These are phyloP conservation scores for Cyanistes caeruleus DNA, from an alignment of 2,113 vertebrate species.

Conservation along the genomic window DNA sequence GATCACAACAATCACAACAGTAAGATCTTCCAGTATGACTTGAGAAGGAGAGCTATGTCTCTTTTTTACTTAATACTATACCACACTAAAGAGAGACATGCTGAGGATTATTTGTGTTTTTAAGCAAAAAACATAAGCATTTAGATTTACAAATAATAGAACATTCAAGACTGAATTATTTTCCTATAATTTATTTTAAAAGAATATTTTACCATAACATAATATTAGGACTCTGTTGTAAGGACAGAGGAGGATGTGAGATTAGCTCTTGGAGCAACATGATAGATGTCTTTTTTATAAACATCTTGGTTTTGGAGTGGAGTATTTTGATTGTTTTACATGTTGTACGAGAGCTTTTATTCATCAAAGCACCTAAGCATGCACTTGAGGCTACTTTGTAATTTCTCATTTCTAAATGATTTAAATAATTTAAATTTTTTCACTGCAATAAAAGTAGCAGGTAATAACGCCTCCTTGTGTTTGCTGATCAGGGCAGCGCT, in stretches of 20 bases:
- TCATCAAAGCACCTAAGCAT: not conserved
- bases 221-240: not conserved
- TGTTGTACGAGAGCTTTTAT: not conserved
- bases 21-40: not conserved
- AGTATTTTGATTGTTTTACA: not conserved
- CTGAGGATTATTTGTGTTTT: not conserved
- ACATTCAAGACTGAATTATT: not conserved
- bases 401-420: not conserved
- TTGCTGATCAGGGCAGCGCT: not conserved
- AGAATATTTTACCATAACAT: not conserved
- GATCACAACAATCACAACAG: not conserved
- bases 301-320: not conserved
- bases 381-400: not conserved
- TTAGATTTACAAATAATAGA: not conserved
- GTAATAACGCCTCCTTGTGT: not conserved
- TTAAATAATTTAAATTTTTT: not conserved
- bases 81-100: not conserved
- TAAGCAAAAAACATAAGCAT: not conserved
- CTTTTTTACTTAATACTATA: not conserved
- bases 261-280: not conserved
- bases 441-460: not conserved
- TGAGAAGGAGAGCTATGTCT: not conserved
- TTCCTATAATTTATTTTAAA: not conserved
- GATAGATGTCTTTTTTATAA: not conserved
- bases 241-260: not conserved